A percentile compares a stretch with the other conserved stretches of the same genome.
Evolutionary conservation across 2,113 vertebrate species (phyloP).

Genomic region (Cavia aperea): DNA sequence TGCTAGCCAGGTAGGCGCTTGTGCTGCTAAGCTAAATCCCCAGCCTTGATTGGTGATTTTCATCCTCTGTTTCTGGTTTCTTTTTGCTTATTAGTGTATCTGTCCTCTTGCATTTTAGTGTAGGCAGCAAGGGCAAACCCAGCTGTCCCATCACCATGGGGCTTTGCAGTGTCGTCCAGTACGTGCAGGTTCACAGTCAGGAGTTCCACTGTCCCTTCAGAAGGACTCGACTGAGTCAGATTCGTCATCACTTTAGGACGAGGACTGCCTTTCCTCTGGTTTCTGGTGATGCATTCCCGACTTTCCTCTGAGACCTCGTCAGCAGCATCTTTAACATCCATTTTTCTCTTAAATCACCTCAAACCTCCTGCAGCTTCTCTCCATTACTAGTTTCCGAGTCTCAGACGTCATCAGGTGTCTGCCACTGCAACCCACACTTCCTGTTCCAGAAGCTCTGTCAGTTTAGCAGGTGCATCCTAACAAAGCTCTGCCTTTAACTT

Average conservation of each 20-base stretch:
- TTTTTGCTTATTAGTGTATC: neutral
- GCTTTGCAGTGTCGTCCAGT: neutral
- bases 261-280: neutral
- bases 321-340: neutral
- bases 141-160: neutral
- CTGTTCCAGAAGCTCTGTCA: neutral
- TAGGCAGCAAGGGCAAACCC: constrained; percentile 4
- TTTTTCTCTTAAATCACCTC: neutral
- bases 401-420: neutral
- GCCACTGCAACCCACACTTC: neutral
- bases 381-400: neutral
- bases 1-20: no score
- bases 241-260: neutral
- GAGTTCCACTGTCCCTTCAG: neutral
- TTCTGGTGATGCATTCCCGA: neutral
- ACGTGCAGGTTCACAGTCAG: neutral
- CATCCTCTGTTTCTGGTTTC: neutral
- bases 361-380: neutral
- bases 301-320: neutral
- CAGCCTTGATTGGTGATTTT: neutral
- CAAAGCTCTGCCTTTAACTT: neutral
- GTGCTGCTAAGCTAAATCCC: no score
- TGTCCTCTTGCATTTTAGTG: neutral
- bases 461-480: neutral
- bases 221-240: neutral